Evolutionary conservation across 2,797 vertebrate species (phyloP).

Genomic region (Diplodus puntazzo): DNA sequence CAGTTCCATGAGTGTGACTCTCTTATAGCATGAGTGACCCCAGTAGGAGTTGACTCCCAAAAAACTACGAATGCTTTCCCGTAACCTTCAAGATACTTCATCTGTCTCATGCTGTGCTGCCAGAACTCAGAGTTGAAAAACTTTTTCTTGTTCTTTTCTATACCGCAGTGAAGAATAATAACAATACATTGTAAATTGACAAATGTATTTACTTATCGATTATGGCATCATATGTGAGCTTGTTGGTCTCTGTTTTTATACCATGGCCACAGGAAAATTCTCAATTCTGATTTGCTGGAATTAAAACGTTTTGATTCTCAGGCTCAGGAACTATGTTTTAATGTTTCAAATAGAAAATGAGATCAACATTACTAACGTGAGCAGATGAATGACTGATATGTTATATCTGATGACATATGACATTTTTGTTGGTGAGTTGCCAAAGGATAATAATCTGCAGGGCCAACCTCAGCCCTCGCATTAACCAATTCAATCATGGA

Average conservation of each 20-base stretch:
- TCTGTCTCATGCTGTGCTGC: neutral
- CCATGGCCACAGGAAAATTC: neutral
- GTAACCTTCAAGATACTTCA: conserved; percentile 8
- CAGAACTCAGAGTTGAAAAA: neutral
- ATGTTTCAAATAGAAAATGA: neutral
- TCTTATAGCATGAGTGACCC: conserved; percentile 55
- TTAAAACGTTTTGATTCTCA: neutral
- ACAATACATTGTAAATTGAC: neutral
- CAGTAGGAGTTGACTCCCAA: conserved; percentile 27
- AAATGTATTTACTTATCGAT: neutral
- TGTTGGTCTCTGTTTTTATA: neutral
- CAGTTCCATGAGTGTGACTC: conserved; percentile 49
- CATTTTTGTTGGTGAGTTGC: neutral
- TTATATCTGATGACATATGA: neutral
- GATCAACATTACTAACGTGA: neutral
- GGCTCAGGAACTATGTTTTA: neutral
- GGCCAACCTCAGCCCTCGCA: neutral
- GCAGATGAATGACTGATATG: neutral
- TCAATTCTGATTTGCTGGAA: neutral
- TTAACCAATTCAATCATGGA: neutral
- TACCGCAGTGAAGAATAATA: neutral
- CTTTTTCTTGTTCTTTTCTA: neutral
- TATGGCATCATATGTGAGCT: neutral
- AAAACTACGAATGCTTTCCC: conserved; percentile 22
- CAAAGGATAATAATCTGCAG: neutral